phyloP scores from a whole-genome alignment of 2,113 vertebrate genomes.

The Bos indicus region DNA sequence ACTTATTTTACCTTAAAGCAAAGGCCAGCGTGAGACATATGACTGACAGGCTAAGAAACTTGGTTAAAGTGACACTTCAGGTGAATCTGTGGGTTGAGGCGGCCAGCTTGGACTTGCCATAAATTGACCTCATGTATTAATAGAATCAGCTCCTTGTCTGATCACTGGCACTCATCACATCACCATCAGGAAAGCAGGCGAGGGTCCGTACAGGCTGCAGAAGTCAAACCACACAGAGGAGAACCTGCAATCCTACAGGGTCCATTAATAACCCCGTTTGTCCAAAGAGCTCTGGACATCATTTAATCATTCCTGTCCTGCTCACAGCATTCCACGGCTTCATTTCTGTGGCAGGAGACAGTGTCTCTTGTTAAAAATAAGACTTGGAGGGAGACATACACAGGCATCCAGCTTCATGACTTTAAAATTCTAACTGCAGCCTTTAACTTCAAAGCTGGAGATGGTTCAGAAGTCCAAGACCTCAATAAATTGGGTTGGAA shows the following conservation, averaged over 20 bases:
- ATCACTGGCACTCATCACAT: not conserved
- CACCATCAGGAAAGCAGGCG: accelerated
- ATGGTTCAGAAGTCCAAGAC: not conserved
- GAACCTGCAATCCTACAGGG: not conserved
- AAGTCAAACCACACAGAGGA: not conserved
- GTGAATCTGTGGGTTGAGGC: not conserved
- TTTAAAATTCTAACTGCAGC: not conserved
- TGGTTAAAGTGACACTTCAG: not conserved
- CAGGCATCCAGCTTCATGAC: not conserved
- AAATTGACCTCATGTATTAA: not conserved
- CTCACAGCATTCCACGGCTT: not conserved
- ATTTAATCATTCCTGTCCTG: not conserved
- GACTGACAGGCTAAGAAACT: not conserved
- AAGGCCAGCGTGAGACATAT: not conserved
- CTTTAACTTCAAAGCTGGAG: not conserved
- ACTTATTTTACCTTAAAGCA: not conserved
- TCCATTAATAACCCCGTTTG: not conserved
- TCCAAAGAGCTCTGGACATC: not conserved
- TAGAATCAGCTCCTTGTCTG: not conserved
- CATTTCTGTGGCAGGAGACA: not conserved
- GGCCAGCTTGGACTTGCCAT: not conserved
- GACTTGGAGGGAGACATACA: not conserved
- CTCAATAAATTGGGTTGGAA: not conserved
- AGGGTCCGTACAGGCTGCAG: not conserved
- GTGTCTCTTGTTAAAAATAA: not conserved